Evolutionary conservation across 2,113 vertebrate species (phyloP).

Genomic region (Camarhynchus parvulus): DNA sequence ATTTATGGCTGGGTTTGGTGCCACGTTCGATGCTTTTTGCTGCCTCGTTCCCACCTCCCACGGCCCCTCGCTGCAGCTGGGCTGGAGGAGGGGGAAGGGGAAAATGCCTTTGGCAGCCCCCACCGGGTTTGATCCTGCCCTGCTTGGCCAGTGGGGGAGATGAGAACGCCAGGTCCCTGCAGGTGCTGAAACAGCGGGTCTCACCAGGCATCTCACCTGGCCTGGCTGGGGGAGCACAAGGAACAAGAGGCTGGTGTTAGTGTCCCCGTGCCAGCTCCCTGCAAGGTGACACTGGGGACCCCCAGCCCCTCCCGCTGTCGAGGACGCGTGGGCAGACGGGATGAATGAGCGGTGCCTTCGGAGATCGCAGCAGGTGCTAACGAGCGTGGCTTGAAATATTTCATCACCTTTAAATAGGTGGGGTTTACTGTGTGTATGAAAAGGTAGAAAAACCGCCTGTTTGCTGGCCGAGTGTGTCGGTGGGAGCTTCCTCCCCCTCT

Average conservation of each 20-base stretch:
- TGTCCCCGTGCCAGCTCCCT: neutral
- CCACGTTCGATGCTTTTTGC: neutral
- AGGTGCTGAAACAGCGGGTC: neutral
- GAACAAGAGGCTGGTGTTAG: neutral
- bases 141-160: neutral
- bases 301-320: neutral
- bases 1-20: constrained; percentile 15
- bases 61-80: constrained; percentile 17
- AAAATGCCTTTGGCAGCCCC: neutral
- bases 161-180: neutral
- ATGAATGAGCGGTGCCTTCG: neutral
- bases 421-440: neutral
- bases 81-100: constrained; percentile 19
- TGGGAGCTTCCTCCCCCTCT: neutral
- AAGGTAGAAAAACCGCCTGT: neutral
- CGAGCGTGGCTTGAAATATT: neutral
- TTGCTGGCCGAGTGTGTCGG: neutral
- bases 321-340: neutral
- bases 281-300: neutral
- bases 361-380: neutral
- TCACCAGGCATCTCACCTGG: neutral
- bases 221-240: neutral
- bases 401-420: neutral
- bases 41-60: constrained; percentile 51
- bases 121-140: neutral